A percentile compares a stretch with the other conserved stretches of the same genome.
Evolutionary conservation across 2,888 invertebrate genomes (phyloP).

Genomic region (Scelioninae gen. 2): DNA sequence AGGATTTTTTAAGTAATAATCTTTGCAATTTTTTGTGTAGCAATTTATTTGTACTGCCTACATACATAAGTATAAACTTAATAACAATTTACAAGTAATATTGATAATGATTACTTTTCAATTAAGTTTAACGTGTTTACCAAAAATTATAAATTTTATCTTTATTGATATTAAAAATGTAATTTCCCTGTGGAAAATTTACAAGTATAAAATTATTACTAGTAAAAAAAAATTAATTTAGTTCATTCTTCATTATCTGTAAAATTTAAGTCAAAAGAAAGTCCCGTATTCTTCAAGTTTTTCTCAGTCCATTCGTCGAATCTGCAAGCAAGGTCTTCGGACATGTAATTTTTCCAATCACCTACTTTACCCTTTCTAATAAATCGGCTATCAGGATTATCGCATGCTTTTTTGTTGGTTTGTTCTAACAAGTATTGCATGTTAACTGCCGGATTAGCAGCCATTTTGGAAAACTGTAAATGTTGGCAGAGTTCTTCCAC

Average conservation of each 20-base stretch:
- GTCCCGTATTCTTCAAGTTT: slow-evolving; percentile 79
- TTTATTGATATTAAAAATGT: too few relatives aligned
- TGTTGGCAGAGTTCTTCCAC: slow-evolving; percentile 83
- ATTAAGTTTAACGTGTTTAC: too few relatives aligned
- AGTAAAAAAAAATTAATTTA: too few relatives aligned
- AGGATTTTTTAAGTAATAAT: too few relatives aligned
- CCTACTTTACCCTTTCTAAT: slow-evolving; percentile 88
- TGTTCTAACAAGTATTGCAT: slow-evolving; percentile 80
- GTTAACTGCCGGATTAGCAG: slow-evolving; percentile 87
- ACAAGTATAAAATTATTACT: too few relatives aligned
- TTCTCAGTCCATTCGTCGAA: slow-evolving; percentile 85
- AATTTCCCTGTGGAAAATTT: too few relatives aligned
- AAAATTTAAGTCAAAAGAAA: slow-evolving; percentile 75
- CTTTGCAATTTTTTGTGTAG: too few relatives aligned
- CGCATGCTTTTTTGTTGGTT: slow-evolving; percentile 76
- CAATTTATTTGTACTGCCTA: too few relatives aligned
- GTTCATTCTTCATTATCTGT: slow-evolving; percentile 45
- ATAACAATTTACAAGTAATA: too few relatives aligned
- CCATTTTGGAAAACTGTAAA: slow-evolving; percentile 89
- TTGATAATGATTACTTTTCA: too few relatives aligned
- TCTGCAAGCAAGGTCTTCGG: slow-evolving; percentile 81
- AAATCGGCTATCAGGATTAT: slow-evolving; percentile 79
- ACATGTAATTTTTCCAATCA: slow-evolving; percentile 88
- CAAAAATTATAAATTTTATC: too few relatives aligned
- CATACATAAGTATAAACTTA: too few relatives aligned